Conservation (phyloP, 2,888 invertebrate species). For the Merodon equestris region DNA sequence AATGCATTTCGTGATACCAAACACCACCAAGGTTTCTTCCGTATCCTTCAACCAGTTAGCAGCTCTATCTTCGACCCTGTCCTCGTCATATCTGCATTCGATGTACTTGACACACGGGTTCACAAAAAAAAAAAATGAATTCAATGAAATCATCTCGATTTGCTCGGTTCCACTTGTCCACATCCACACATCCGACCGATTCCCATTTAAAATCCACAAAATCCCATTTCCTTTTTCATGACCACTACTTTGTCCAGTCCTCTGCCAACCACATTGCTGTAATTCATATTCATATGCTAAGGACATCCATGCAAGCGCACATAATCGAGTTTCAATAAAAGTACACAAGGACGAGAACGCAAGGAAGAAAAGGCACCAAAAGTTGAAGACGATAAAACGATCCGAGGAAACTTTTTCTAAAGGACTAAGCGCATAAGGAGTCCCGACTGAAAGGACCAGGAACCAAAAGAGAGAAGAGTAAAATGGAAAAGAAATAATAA, state of each 20-base stretch:
- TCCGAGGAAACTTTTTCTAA: constrained; percentile 12
- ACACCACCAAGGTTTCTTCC: too few species aligned
- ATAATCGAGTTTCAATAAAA: constrained; percentile 62
- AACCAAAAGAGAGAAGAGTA: neutral
- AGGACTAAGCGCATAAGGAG: too few species aligned
- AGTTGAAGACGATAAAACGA: constrained; percentile 40
- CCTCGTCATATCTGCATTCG: too few species aligned
- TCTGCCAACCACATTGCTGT: constrained; percentile 28
- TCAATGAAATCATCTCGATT: constrained; percentile 28
- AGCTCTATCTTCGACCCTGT: too few species aligned
- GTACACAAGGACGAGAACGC: constrained; percentile 18
- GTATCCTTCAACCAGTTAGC: too few species aligned
- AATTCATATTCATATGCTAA: constrained; percentile 62
- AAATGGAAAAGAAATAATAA: constrained; percentile 1
- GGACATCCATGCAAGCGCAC: constrained; percentile 52
- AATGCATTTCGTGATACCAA: too few species aligned
- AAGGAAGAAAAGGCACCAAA: constrained; percentile 17
- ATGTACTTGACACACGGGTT: too few species aligned
- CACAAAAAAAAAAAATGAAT: neutral
- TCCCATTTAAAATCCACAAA: constrained; percentile 50
- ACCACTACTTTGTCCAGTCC: constrained; percentile 45
- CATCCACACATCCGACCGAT: constrained; percentile 22
- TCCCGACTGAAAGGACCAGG: too few species aligned
- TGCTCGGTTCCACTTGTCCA: constrained; percentile 18
- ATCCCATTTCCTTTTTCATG: constrained; percentile 54